Evolutionary conservation across 1,140 invertebrate species (phyloP), one percentile per base, ranked within the genome.

Genomic region (Scaptomyza hsui): DNA sequence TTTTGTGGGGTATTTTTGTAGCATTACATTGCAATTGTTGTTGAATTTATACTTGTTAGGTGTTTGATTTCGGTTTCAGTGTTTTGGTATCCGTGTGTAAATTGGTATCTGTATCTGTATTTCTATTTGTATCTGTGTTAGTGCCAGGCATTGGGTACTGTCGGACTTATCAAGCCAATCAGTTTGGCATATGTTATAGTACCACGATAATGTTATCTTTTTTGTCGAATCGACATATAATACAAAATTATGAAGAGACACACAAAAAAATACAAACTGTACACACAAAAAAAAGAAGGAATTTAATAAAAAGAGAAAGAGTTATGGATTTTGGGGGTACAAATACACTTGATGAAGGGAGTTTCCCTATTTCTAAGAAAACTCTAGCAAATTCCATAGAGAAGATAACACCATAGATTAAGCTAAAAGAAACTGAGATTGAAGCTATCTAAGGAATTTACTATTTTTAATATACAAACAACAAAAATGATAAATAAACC

Each of bases 131-230:
- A 32, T 42, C 18, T 19, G 55, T 61, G 56, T 61, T 61, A 47
- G 41, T 32, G 56, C 29, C 21, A 4, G 47, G 37, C 47, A 35
- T 60, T 68, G 24, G 45, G 39, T 15, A 26, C 39, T 72, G 52
- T 42, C 12, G 53, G 39, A 68, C 37, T 72, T 72, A 72, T 72
- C 70, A 61, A 60, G 53, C 69, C 55, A 67, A 72, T 72, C 55
- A 49, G 70, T 68, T 72, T 55, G 70, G 70, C 70, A 68, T 72
- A 68, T 72, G 70, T 48, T 72, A 67, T 72, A 47, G 61, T 52
- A 41, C 35, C 37, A 24, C 65, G 68, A 71, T 71, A 71, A 72
- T 37, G 55, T 44, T 72, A 67, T 72, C 55, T 61, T 52, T 59
- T 60, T 72, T 68, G 48, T 57, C 41, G 49, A 68, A 72, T 72